phyloP scores from a whole-genome alignment of 2,797 vertebrate species.

The Nyctalus aviator region DNA sequence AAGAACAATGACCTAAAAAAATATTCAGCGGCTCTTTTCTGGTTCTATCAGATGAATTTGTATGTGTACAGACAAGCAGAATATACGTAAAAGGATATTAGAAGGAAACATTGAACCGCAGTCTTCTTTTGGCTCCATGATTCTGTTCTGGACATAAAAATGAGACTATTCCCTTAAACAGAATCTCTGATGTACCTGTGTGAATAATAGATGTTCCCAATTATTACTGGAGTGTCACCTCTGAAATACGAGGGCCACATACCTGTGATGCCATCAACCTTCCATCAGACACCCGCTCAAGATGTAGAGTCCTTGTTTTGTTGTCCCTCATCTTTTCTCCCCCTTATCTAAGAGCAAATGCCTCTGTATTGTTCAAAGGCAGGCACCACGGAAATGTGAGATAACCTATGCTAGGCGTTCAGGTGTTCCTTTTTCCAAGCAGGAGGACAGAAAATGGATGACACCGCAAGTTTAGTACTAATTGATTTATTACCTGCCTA shows the following conservation, averaged over 20 bases:
- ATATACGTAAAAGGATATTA: neutral
- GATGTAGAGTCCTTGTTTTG: neutral
- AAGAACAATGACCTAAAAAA: neutral
- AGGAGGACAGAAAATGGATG: conserved; percentile 89
- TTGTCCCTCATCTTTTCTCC: neutral
- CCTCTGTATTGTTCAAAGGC: conserved; percentile 34
- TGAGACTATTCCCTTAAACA: conserved; percentile 44
- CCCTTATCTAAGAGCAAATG: conserved; percentile 2
- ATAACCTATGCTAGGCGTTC: conserved; percentile 76
- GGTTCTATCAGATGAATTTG: neutral
- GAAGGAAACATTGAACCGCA: neutral
- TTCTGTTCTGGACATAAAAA: conserved; percentile 37
- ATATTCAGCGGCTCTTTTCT: neutral
- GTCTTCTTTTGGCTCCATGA: conserved; percentile 10
- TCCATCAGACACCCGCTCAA: neutral
- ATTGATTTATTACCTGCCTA: conserved; percentile 93
- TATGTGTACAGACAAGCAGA: neutral
- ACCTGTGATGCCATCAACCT: conserved; percentile 34
- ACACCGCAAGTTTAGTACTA: conserved; percentile 89
- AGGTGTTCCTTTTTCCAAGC: conserved; percentile 84
- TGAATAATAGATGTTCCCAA: conserved; percentile 65
- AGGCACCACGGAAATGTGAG: conserved; percentile 76
- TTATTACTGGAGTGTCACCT: conserved; percentile 64
- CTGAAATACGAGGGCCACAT: conserved; percentile 52
- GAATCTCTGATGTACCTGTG: conserved; percentile 51